Evolutionary conservation across 92 coral and sea anemone species (phyloP).

Genomic region (Hydrozoanthus gracilis): DNA sequence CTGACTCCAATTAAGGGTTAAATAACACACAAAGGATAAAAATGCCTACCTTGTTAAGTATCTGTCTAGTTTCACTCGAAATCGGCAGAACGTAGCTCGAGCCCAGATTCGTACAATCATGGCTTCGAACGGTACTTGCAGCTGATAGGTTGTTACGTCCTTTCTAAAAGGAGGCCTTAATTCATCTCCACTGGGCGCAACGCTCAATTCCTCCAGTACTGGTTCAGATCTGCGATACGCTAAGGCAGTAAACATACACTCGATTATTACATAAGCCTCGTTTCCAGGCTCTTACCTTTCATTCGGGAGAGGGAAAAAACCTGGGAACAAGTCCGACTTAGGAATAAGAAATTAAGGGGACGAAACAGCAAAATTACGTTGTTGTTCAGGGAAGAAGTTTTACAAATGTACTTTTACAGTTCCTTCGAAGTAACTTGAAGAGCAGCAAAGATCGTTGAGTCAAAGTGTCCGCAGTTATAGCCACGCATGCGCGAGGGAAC

Average conservation of each 20-base stretch:
- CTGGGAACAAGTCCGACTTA: neutral
- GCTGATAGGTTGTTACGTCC: constrained; percentile 1
- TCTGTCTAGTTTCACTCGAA: constrained; percentile 7
- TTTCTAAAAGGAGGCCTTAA: constrained; percentile 9
- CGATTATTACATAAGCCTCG: neutral
- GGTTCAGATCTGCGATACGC: constrained; percentile 14
- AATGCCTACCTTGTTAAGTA: constrained; percentile 22
- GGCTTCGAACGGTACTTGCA: constrained; percentile 10
- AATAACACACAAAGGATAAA: neutral
- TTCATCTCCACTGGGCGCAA: constrained; percentile 30
- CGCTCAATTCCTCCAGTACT: neutral
- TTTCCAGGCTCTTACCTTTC: neutral
- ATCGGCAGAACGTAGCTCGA: constrained; percentile 16
- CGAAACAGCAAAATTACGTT: too few species aligned
- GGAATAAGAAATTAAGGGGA: too few species aligned
- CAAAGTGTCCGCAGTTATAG: too few species aligned
- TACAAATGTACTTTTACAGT: too few species aligned
- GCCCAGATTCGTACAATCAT: constrained; percentile 20
- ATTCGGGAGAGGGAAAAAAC: neutral
- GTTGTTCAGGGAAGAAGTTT: too few species aligned
- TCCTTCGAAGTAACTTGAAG: too few species aligned
- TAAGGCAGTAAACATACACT: neutral
- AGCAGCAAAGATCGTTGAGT: too few species aligned
- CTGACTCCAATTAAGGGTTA: neutral
- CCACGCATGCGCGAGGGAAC: too few species aligned